Percentiles rank a stretch among this genome's conserved stretches.
Evolutionary conservation across 2,888 invertebrate species (phyloP).

Genomic region (Priocnemis perturbator): DNA sequence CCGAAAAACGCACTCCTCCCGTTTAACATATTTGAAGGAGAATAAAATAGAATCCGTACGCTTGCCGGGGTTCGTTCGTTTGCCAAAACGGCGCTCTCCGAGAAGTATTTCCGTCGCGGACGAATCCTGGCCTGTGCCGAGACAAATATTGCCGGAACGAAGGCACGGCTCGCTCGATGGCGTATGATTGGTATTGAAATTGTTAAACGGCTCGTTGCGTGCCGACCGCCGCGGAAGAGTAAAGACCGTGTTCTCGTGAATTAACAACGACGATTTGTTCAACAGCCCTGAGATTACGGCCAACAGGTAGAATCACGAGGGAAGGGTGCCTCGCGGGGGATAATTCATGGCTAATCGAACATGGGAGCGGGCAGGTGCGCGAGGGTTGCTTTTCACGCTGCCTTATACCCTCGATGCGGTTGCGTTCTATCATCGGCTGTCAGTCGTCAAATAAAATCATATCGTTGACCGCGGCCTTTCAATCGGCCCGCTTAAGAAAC

Average conservation of each 20-base stretch:
- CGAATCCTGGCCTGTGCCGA: too few relatives aligned
- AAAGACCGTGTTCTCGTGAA: slow-evolving; percentile 6
- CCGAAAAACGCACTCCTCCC: too few relatives aligned
- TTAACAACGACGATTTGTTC: slow-evolving; percentile 10
- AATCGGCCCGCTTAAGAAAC: neutral
- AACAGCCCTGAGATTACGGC: slow-evolving; percentile 32
- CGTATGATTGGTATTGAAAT: too few relatives aligned
- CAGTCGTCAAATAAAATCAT: slow-evolving; percentile 43
- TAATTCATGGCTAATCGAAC: slow-evolving; percentile 64
- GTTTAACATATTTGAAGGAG: too few relatives aligned
- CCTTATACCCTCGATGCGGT: slow-evolving; percentile 45
- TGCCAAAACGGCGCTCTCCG: too few relatives aligned
- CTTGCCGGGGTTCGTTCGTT: too few relatives aligned
- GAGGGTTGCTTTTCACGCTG: slow-evolving; percentile 54
- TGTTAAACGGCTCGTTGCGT: too few relatives aligned
- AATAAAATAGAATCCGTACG: too few relatives aligned
- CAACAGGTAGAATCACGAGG: slow-evolving; percentile 60
- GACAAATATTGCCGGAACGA: too few relatives aligned
- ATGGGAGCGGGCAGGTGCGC: slow-evolving; percentile 61
- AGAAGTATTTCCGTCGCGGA: too few relatives aligned
- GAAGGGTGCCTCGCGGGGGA: slow-evolving; percentile 47
- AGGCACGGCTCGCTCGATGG: too few relatives aligned
- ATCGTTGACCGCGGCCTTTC: neutral
- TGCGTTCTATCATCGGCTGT: slow-evolving; percentile 52
- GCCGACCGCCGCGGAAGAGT: neutral